phyloP scores from a whole-genome alignment of 2,888 invertebrate species.

The Rhynchonema sp. region DNA sequence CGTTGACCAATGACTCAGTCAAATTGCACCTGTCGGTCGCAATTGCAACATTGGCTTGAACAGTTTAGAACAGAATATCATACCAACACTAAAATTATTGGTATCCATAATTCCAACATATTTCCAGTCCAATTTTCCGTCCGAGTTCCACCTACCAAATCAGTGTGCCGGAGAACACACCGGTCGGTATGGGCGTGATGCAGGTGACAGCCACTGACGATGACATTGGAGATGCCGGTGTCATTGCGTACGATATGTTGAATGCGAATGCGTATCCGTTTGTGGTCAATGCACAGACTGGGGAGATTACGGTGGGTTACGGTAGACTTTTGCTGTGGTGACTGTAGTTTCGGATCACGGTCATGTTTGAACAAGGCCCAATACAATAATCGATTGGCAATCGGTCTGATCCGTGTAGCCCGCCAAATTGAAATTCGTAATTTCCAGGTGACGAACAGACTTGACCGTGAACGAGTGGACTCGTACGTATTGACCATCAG shows the following conservation, averaged over 20 bases:
- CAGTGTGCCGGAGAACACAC: background rate
- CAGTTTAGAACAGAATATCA: no score
- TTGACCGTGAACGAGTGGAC: background rate
- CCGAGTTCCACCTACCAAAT: background rate
- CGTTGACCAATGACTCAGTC: no score
- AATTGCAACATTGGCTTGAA: no score
- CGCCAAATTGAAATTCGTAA: no score
- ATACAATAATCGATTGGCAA: no score
- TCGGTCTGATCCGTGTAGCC: no score
- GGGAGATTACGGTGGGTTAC: background rate
- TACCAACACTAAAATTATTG: no score
- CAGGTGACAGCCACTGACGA: background rate
- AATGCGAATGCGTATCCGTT: background rate
- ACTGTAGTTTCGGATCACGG: no score
- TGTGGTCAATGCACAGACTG: background rate
- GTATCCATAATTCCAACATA: background rate
- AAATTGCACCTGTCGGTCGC: no score
- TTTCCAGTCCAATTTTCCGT: background rate
- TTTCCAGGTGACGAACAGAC: no score
- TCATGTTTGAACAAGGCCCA: no score
- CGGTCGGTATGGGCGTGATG: background rate
- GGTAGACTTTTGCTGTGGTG: no score
- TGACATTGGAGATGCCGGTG: background rate
- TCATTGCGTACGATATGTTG: background rate
- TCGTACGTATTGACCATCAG: background rate